Percentiles rank a stretch among this genome's conserved stretches.
Evolutionary conservation across 2,113 vertebrate species (phyloP).

Genomic region (Gorsachius goisagi): DNA sequence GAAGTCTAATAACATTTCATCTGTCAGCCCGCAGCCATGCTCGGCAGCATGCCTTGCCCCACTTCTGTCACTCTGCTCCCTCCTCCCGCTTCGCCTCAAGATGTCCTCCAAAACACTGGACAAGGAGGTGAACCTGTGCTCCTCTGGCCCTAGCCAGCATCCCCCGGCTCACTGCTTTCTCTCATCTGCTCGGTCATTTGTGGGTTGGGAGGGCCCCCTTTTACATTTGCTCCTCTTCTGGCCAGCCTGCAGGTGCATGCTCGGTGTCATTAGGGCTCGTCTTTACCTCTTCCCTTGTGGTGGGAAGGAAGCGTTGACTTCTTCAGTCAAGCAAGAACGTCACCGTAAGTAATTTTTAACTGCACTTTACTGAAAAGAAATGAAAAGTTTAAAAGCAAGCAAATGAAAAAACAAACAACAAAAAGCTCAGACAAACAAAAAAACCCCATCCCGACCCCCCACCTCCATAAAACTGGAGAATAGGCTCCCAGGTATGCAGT

Average conservation of each 20-base stretch:
- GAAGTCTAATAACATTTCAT: neutral
- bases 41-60: neutral
- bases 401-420: neutral
- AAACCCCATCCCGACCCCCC: neutral
- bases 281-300: neutral
- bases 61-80: neutral
- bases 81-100: neutral
- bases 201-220: neutral
- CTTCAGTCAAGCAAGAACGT: neutral
- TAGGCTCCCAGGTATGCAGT: neutral
- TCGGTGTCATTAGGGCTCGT: neutral
- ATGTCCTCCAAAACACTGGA: neutral
- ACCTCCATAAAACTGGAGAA: neutral
- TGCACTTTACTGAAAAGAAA: neutral
- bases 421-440: neutral
- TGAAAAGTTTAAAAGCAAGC: neutral
- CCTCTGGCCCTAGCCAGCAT: neutral
- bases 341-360: neutral
- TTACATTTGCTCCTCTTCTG: neutral
- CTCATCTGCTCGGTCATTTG: neutral
- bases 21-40: neutral
- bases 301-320: neutral
- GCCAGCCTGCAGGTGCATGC: neutral
- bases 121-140: neutral
- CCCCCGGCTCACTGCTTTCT: neutral